Conservation (phyloP, 2,888 invertebrate genomes). For the Melanostoma mellinum region DNA sequence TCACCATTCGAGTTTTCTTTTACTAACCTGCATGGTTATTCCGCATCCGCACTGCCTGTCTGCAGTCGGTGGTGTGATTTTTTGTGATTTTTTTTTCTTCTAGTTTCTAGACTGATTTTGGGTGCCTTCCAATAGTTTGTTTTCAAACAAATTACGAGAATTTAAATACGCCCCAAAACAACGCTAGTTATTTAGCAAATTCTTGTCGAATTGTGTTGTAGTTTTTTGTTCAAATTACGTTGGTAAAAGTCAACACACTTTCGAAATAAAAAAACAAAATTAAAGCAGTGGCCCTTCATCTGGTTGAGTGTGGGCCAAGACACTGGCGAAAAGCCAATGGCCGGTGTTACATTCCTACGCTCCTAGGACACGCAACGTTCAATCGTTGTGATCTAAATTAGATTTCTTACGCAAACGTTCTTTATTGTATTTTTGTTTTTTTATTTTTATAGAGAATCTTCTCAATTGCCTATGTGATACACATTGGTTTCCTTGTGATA, state of each 20-base stretch:
- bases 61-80: slow-evolving; percentile 33
- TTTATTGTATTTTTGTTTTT: not conserved
- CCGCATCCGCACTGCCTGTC: not conserved
- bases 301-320: slow-evolving; percentile 22
- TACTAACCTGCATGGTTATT: slow-evolving; percentile 25
- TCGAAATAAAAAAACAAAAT: slow-evolving; percentile 22
- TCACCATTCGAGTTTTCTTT: not conserved
- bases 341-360: slow-evolving; percentile 47
- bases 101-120: slow-evolving; percentile 12
- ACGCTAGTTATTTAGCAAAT: slow-evolving; percentile 6
- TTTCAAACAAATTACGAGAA: slow-evolving; percentile 57
- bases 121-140: slow-evolving; percentile 48
- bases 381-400: slow-evolving; percentile 29
- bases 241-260: slow-evolving; percentile 55
- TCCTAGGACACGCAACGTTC: slow-evolving; percentile 25
- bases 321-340: slow-evolving; percentile 56
- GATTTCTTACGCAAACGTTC: not conserved
- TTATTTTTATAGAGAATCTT: not conserved
- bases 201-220: not conserved
- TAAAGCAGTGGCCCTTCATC: slow-evolving; percentile 42
- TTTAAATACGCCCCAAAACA: not conserved
- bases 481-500: slow-evolving; percentile 12
- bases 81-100: slow-evolving; percentile 1
- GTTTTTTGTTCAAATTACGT: not conserved
- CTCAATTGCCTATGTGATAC: not conserved